Evolutionary conservation across 2,888 invertebrate genomes (phyloP).

Genomic region (Erebia epiphron): DNA sequence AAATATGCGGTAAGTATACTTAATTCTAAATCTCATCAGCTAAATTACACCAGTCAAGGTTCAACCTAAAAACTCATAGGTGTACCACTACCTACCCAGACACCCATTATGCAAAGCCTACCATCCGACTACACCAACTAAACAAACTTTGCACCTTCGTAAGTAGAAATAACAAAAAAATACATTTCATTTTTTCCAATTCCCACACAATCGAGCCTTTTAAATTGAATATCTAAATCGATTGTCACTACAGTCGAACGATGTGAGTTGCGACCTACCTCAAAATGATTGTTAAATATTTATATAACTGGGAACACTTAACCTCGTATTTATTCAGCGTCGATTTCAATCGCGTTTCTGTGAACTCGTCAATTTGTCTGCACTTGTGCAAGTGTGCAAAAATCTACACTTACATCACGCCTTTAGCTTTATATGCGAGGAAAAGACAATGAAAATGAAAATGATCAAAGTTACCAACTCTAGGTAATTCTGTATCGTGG

Average conservation of each 20-base stretch:
- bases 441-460: no score
- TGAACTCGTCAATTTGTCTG: conserved; percentile 45
- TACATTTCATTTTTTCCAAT: not conserved
- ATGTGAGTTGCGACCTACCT: not conserved
- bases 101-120: no score
- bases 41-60: no score
- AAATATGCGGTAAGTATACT: no score
- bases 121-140: no score
- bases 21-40: no score
- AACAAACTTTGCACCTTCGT: no score
- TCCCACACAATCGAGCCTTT: not conserved
- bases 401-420: conserved; percentile 68
- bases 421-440: not conserved
- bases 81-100: no score
- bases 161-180: not conserved
- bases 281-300: conserved; percentile 8
- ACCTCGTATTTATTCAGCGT: conserved; percentile 24
- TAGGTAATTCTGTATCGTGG: no score
- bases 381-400: conserved; percentile 66
- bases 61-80: no score
- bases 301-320: not conserved
- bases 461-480: no score
- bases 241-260: not conserved
- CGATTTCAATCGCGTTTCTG: conserved; percentile 20
- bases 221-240: conserved; percentile 1